These are phyloP conservation scores for Argya squamiceps DNA, from an alignment of 2,797 vertebrate species.

Conservation along the genomic window DNA sequence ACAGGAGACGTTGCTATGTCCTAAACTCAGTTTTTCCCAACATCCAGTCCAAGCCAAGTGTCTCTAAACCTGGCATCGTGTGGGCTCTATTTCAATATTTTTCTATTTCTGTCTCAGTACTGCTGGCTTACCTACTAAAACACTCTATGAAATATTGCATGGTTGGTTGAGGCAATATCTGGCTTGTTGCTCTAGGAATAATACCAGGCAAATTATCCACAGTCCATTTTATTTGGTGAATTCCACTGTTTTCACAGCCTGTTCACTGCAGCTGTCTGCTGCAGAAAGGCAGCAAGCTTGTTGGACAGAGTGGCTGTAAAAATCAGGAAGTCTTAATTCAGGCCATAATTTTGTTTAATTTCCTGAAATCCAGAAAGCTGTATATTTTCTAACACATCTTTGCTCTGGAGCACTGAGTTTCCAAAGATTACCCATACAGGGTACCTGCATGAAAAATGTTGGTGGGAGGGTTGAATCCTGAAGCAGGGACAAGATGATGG, in stretches of 20 bases:
- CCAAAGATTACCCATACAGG: background rate
- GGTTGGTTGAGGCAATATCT: background rate
- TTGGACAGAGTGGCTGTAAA: constrained; percentile 11
- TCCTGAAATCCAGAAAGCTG: background rate
- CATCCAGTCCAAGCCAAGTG: background rate
- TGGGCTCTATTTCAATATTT: background rate
- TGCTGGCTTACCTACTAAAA: constrained; percentile 22
- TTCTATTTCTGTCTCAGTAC: constrained; percentile 20
- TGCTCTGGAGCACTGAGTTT: background rate
- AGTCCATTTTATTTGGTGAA: constrained; percentile 30
- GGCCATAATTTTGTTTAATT: background rate
- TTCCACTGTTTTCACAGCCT: constrained; percentile 24
- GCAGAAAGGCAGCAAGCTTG: background rate
- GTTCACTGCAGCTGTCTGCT: constrained; percentile 41
- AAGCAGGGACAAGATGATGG: background rate
- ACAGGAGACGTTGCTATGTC: background rate
- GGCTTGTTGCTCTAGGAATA: constrained; percentile 27
- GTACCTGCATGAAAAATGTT: background rate
- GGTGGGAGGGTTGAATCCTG: background rate
- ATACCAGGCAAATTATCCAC: constrained; percentile 21
- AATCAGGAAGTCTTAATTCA: constrained; percentile 10
- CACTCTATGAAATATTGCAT: background rate
- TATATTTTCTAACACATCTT: background rate
- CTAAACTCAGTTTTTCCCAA: constrained; percentile 12
- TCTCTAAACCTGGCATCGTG: background rate